Percentiles rank a stretch among this genome's conserved stretches.
Evolutionary conservation across 2,113 vertebrate species (phyloP).

Genomic region (Phycodurus eques): DNA sequence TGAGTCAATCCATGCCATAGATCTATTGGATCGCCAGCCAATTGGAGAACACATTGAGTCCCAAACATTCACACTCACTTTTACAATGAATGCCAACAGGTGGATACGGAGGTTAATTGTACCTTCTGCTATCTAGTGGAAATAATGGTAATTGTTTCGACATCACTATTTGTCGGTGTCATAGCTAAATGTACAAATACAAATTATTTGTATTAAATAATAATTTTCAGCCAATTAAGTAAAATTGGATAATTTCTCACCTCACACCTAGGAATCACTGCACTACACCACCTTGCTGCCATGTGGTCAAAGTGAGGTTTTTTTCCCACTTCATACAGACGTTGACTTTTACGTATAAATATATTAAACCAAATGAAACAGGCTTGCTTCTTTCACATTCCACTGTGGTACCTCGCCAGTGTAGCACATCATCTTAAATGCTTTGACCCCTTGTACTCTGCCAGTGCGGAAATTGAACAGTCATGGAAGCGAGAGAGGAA

Average conservation of each 20-base stretch:
- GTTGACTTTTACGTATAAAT: background rate
- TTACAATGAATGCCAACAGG: background rate
- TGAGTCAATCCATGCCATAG: no score
- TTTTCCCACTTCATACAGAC: background rate
- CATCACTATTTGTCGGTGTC: background rate
- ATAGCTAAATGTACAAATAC: background rate
- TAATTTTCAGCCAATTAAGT: no score
- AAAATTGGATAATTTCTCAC: background rate
- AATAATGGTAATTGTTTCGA: background rate
- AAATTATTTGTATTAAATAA: background rate
- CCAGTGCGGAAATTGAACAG: slow-evolving; percentile 51
- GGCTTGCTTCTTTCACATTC: slow-evolving; percentile 6
- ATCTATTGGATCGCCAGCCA: no score
- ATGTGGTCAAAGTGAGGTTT: background rate
- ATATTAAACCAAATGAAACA: background rate
- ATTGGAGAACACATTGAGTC: no score
- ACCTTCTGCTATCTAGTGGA: background rate
- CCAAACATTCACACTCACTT: no score
- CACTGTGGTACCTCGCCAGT: background rate
- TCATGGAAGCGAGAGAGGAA: slow-evolving; percentile 45
- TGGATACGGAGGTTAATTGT: background rate
- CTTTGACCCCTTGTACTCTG: slow-evolving; percentile 30
- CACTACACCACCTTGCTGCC: background rate
- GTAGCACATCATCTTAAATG: slow-evolving; percentile 13
- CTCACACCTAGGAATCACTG: background rate